Percentiles rank a stretch among this genome's conserved stretches.
phyloP scores from a whole-genome alignment of 2,888 invertebrate species.

The Tetragnatha montana region DNA sequence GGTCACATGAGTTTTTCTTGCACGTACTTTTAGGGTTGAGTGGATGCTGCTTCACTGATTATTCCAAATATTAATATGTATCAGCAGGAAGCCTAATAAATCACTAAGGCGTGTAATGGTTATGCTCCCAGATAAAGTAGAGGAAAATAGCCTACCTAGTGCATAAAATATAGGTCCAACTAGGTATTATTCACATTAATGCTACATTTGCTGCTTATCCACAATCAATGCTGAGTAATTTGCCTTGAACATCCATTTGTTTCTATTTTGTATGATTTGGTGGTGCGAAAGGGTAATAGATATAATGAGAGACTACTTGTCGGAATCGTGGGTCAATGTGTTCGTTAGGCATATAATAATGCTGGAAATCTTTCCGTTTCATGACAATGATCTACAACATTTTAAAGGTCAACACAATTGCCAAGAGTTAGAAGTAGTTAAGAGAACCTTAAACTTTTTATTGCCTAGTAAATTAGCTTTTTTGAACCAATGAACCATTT shows the following conservation, averaged over 20 bases:
- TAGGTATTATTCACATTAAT: neutral
- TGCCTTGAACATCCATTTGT: neutral
- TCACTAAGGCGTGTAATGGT: slow-evolving; percentile 17
- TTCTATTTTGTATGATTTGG: neutral
- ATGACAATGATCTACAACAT: too few relatives aligned
- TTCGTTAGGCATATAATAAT: too few relatives aligned
- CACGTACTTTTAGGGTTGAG: neutral
- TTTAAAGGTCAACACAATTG: too few relatives aligned
- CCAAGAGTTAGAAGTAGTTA: too few relatives aligned
- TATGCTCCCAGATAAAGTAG: slow-evolving; percentile 12
- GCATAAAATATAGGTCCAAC: slow-evolving; percentile 13
- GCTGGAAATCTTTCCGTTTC: too few relatives aligned
- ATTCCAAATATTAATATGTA: slow-evolving; percentile 2
- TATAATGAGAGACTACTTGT: neutral
- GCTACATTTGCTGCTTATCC: slow-evolving; percentile 13
- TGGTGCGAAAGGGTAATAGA: neutral
- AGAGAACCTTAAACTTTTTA: too few relatives aligned
- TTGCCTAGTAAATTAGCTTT: too few relatives aligned
- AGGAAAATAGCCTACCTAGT: slow-evolving; percentile 13
- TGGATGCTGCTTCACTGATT: neutral
- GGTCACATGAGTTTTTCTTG: neutral
- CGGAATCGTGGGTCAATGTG: neutral
- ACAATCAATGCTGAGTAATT: slow-evolving; percentile 20
- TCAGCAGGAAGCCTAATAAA: slow-evolving; percentile 25
- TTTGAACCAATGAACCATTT: too few relatives aligned